phyloP scores from a whole-genome alignment of 2,888 invertebrate genomes.

The Drosophila meridiana region DNA sequence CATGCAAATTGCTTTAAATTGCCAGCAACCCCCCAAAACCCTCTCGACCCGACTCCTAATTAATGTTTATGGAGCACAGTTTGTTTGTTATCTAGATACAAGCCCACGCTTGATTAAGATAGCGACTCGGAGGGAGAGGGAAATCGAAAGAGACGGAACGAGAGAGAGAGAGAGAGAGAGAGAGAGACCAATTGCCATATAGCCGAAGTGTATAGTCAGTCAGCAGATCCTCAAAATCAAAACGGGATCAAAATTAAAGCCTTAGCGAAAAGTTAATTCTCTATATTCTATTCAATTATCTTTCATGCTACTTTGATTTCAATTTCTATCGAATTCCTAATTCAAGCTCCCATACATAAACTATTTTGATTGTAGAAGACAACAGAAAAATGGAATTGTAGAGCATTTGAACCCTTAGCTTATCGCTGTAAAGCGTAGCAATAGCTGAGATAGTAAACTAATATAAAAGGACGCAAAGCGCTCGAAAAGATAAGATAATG shows the following conservation, averaged over 20 bases:
- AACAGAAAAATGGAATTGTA: not conserved
- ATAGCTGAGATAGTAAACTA: constrained; percentile 26
- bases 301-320: not conserved
- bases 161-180: not conserved
- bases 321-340: not conserved
- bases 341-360: not conserved
- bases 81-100: constrained; percentile 42
- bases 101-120: constrained; percentile 48
- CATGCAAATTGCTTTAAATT: constrained; percentile 62
- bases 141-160: not conserved
- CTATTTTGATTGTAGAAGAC: not conserved
- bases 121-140: not conserved
- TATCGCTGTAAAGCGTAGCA: constrained; percentile 20
- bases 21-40: constrained; percentile 7
- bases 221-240: constrained; percentile 31
- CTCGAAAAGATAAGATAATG: constrained; percentile 43
- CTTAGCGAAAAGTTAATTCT: not conserved
- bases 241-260: not conserved
- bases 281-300: not conserved
- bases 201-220: constrained; percentile 25
- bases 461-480: constrained; percentile 16
- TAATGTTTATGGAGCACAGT: constrained; percentile 68
- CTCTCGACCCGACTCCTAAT: constrained; percentile 51
- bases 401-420: constrained; percentile 20
- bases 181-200: constrained; percentile 45